These are phyloP conservation scores for Nannobrachium achirus DNA, from an alignment of 2,113 vertebrate species.

Conservation along the genomic window DNA sequence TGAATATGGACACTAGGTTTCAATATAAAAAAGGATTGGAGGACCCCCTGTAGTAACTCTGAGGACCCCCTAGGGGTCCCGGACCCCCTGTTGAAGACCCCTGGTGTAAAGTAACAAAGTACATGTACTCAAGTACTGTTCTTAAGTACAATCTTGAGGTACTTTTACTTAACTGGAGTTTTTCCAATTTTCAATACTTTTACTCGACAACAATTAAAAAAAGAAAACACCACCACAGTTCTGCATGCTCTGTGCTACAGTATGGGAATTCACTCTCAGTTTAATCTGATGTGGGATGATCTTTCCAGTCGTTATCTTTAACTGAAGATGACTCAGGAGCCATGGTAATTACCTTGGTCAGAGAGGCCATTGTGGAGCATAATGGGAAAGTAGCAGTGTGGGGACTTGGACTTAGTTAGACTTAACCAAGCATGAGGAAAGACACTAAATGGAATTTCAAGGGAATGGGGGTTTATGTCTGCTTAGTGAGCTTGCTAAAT, in stretches of 20 bases:
- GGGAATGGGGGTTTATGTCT: not conserved
- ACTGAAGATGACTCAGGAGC: slow-evolving; percentile 52
- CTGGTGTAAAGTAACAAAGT: no score
- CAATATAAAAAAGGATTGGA: no score
- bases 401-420: slow-evolving; percentile 53
- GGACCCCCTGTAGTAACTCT: no score
- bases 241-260: slow-evolving; percentile 27
- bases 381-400: slow-evolving; percentile 54
- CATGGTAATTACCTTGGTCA: slow-evolving; percentile 72
- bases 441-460: slow-evolving; percentile 20
- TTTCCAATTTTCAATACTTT: no score
- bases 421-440: slow-evolving; percentile 33
- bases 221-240: no score
- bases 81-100: no score
- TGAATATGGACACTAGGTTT: no score
- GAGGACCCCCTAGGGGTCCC: no score
- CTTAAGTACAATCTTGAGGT: no score
- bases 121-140: no score
- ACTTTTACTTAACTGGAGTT: no score
- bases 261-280: slow-evolving; percentile 37
- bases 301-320: slow-evolving; percentile 62
- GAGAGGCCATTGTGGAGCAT: slow-evolving; percentile 58
- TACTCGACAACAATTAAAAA: no score
- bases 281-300: slow-evolving; percentile 59
- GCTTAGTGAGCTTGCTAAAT: slow-evolving; percentile 1